Evolutionary conservation across 35 echinoderm and acorn worm genomes (phyloP).

Genomic region (Apostichopus japonicus): DNA sequence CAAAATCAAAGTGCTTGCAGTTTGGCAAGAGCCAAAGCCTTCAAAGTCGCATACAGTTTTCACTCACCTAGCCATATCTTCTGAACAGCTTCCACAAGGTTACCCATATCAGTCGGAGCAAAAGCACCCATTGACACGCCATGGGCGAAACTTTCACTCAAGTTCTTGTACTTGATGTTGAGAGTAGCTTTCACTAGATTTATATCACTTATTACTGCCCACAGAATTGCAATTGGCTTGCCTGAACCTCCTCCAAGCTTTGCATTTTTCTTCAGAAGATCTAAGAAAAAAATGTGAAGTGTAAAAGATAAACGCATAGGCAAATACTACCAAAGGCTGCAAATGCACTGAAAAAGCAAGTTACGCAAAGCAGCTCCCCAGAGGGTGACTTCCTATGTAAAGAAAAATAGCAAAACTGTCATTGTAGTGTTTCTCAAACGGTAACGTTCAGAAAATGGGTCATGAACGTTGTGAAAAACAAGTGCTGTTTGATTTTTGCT

Average conservation of each 20-base stretch:
- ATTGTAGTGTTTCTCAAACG: neutral
- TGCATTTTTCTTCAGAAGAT: neutral
- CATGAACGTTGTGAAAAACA: neutral
- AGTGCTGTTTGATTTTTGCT: neutral
- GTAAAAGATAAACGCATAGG: neutral
- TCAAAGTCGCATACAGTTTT: too few species aligned
- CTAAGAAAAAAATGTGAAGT: neutral
- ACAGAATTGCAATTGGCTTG: neutral
- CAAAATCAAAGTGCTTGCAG: too few species aligned
- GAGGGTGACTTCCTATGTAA: too few species aligned
- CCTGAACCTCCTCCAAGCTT: too few species aligned
- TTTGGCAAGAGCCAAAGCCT: too few species aligned
- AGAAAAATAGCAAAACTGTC: too few species aligned
- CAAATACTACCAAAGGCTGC: too few species aligned
- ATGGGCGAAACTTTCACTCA: neutral
- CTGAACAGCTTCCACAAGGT: slow-evolving; percentile 14
- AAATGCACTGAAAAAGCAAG: too few species aligned
- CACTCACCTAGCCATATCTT: slow-evolving; percentile 22
- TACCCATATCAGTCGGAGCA: neutral
- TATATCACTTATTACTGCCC: neutral
- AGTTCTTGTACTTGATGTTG: neutral
- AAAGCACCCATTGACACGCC: neutral
- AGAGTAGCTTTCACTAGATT: neutral
- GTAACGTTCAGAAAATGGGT: neutral
- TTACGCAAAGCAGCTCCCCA: too few species aligned